A percentile compares a stretch with the other conserved stretches of the same genome.
Evolutionary conservation across 2,113 vertebrate genomes (phyloP).

Genomic region (Epinephelus moara): DNA sequence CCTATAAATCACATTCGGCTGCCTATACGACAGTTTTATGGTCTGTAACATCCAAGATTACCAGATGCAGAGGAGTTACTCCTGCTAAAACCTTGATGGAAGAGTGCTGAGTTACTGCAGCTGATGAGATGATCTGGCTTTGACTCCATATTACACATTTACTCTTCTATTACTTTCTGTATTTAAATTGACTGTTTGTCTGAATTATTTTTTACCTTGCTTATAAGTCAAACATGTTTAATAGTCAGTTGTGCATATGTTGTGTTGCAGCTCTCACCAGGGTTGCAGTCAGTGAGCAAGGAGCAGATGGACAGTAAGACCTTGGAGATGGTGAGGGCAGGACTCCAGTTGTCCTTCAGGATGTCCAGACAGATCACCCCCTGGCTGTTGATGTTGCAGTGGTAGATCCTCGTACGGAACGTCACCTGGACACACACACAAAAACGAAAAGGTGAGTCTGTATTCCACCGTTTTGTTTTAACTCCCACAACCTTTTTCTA

Average conservation of each 20-base stretch:
- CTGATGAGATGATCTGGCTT: background rate
- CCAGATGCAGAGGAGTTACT: background rate
- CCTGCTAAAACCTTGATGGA: background rate
- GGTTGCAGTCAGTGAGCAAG: conserved; percentile 97
- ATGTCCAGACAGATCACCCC: conserved; percentile 98
- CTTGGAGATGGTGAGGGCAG: conserved; percentile 95
- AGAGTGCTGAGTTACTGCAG: background rate
- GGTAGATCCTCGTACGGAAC: conserved; percentile 96
- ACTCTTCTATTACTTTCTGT: background rate
- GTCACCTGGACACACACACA: conserved; percentile 86
- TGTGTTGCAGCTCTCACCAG: conserved; percentile 86
- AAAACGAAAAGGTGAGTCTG: background rate
- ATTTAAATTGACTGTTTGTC: too few relatives aligned
- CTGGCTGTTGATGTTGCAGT: conserved; percentile 99
- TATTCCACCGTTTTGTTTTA: too few relatives aligned
- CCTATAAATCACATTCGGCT: background rate
- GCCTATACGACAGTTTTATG: background rate
- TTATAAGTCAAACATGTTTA: background rate
- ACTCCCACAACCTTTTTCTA: too few relatives aligned
- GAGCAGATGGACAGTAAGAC: conserved; percentile 98
- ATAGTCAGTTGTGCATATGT: background rate
- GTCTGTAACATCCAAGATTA: background rate
- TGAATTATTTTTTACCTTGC: too few relatives aligned
- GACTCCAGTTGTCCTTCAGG: conserved; percentile 98
- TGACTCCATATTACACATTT: background rate